Conservation (phyloP, 2,113 vertebrate genomes). For the Percopsis transmontana region DNA sequence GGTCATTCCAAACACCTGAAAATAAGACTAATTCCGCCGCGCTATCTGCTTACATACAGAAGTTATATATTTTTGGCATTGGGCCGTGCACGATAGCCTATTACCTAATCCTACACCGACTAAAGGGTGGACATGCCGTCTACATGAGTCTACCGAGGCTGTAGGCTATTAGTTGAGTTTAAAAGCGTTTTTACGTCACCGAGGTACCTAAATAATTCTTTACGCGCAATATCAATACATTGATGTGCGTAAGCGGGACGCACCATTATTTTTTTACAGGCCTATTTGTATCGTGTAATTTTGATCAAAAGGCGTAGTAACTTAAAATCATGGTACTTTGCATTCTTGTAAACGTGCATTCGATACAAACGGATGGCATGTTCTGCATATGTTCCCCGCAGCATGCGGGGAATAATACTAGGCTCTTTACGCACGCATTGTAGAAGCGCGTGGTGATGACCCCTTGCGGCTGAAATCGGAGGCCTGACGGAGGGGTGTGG, state of each 20-base stretch:
- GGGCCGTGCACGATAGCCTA: conserved; percentile 18
- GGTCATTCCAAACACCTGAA: neutral
- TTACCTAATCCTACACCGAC: conserved; percentile 29
- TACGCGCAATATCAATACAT: neutral
- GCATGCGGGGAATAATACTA: neutral
- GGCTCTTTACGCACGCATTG: conserved; percentile 6
- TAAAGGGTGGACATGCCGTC: conserved; percentile 23
- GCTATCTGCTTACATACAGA: neutral
- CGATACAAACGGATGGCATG: neutral
- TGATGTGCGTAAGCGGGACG: neutral
- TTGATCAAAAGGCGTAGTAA: neutral
- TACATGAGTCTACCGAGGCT: neutral
- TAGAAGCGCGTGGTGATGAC: conserved; percentile 68
- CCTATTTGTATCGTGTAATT: neutral
- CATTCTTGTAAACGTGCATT: neutral
- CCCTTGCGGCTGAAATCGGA: conserved; percentile 81
- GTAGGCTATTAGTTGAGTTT: too few relatives aligned
- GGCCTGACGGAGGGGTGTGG: conserved; percentile 83
- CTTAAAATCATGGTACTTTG: neutral
- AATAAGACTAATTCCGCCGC: neutral
- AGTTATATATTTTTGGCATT: conserved; percentile 38
- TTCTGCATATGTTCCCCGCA: neutral
- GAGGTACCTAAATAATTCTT: neutral
- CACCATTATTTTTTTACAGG: too few relatives aligned
- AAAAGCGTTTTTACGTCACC: too few relatives aligned